Evolutionary conservation across 2,113 vertebrate genomes (phyloP), one percentile per base, ranked within the genome.

Genomic region (Sminthopsis crassicaudata): DNA sequence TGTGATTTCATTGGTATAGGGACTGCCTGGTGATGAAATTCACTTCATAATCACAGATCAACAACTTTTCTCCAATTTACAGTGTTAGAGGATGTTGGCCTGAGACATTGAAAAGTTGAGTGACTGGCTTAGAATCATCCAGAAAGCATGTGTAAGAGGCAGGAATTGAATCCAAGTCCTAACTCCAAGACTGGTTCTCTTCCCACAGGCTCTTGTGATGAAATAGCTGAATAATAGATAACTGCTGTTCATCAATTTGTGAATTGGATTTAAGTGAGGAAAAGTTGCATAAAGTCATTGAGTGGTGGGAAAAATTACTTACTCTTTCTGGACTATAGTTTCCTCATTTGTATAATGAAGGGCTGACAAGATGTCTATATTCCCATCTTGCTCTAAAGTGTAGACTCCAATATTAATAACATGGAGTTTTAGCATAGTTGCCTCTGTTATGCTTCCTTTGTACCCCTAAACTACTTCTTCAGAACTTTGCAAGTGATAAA

Each of bases 391-490:
- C n/a, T 94, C 10, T 2, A 30, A 50, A 84, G 46, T 52, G 16
- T 52, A 30, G 53, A 36, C 25, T 48, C 36, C 8, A 27, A 4
- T 24, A 24, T 5, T 0, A 16, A 8, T 91, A 36, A 46, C 12
- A 24, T 6, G 5, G 8, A 51, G 16, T 26, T 90, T 10, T 89
- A 16, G 94, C 46, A 90, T 93, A 95, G 96, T 96, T 97, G 97
- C 93, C 93, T 92, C 93, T 93, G 12, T 76, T 76, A n/a, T 12
- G 3, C 12, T 67, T 67, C 16, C 60, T 16, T n/a, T 67, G 60
- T n/a, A 92, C 96, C 8, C 95, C 90, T 91, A 93, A 96, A 90
- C 90, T 96, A 95, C 95, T 88, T 92, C 88, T 93, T 26, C 51
- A 93, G 36, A n/a, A 93, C 90, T 76, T 76, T 57, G 14, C 60